A percentile compares a stretch with the other conserved stretches of the same genome.
Evolutionary conservation across 2,113 vertebrate species (phyloP).

Genomic region (Cottus gobio): DNA sequence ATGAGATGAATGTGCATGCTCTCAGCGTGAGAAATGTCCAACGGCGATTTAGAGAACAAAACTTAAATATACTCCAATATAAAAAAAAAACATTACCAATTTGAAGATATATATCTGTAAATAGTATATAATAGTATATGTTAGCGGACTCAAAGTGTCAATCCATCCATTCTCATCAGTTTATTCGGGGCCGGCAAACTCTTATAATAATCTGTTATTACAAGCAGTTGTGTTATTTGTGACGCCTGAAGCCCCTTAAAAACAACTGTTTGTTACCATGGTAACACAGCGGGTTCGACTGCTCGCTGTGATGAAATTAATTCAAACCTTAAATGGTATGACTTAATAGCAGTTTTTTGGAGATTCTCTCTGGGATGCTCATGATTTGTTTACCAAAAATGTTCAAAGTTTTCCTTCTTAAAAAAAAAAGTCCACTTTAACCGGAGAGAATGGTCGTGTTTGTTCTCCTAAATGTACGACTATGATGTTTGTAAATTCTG

Average conservation of each 20-base stretch:
- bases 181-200: background rate
- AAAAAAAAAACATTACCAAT: no score
- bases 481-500: no score
- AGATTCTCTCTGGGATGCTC: no score
- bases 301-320: no score
- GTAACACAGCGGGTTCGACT: background rate
- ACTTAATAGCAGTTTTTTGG: no score
- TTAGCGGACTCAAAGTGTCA: background rate
- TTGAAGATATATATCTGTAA: background rate
- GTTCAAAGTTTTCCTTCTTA: no score
- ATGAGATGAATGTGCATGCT: constrained; percentile 16
- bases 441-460: background rate
- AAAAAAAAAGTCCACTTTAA: no score
- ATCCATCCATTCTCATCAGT: background rate
- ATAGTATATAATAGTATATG: background rate
- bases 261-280: background rate
- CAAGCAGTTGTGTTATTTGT: background rate
- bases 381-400: no score
- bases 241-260: background rate
- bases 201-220: background rate
- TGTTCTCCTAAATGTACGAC: no score
- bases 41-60: background rate
- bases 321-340: no score
- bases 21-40: background rate
- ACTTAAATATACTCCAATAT: no score